Conservation (phyloP, 2,797 vertebrate species). For the Eupleurogrammus muticus region DNA sequence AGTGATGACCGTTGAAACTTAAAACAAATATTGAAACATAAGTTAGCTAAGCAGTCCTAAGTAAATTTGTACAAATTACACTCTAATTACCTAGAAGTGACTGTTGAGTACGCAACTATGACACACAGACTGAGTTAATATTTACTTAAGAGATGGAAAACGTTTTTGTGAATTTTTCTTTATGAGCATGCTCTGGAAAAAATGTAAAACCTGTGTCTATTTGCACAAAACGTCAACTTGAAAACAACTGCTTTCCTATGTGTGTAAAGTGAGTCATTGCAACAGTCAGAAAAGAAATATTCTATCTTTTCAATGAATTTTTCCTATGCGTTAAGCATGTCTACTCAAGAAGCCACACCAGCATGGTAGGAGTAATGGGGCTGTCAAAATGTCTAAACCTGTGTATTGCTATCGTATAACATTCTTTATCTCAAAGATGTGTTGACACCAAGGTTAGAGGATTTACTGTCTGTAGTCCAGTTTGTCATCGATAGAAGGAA, state of each 20-base stretch:
- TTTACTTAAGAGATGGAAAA: neutral
- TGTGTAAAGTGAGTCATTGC: conserved; percentile 3
- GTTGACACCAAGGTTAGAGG: conserved; percentile 22
- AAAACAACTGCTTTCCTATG: neutral
- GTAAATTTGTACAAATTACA: neutral
- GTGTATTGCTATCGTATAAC: neutral
- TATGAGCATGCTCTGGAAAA: neutral
- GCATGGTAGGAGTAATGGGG: neutral
- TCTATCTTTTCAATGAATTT: neutral
- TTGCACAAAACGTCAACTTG: neutral
- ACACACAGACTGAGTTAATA: neutral
- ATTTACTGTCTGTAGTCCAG: conserved; percentile 25
- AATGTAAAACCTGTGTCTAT: neutral
- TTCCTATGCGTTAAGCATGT: neutral
- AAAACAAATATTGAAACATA: no score
- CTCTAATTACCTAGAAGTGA: neutral
- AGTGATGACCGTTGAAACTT: neutral
- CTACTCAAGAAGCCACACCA: neutral
- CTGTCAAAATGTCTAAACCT: neutral
- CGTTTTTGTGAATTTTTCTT: neutral
- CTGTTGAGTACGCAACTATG: neutral
- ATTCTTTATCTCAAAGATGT: conserved; percentile 17
- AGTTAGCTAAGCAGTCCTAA: neutral
- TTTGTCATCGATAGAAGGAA: conserved; percentile 17
- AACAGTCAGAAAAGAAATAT: neutral